Conservation (phyloP, 64 coral and sea anemone genomes). For the Pachyseris speciosa region DNA sequence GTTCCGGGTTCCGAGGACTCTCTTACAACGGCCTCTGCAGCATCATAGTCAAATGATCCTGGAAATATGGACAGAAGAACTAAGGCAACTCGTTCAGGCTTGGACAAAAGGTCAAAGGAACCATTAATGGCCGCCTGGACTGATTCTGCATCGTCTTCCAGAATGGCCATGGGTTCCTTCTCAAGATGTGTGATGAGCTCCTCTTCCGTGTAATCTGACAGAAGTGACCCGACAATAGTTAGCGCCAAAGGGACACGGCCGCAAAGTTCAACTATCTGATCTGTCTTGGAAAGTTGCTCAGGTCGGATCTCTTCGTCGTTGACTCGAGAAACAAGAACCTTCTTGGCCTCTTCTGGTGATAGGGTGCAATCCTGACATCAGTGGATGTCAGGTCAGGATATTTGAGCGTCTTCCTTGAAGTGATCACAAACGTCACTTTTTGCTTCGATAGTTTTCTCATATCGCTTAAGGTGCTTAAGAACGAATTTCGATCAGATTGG, state of each 20-base stretch:
- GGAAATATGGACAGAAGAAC: constrained; percentile 27
- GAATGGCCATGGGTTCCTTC: not conserved
- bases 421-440: too few relatives aligned
- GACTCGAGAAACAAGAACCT: not conserved
- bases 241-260: constrained; percentile 40
- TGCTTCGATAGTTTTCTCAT: constrained; percentile 36
- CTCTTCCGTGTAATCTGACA: constrained; percentile 7
- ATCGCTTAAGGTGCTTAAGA: constrained; percentile 1
- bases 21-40: not conserved
- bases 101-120: constrained; percentile 14
- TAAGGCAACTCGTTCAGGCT: not conserved
- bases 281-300: not conserved
- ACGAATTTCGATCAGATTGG: too few relatives aligned
- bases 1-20: not conserved
- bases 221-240: constrained; percentile 40
- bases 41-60: constrained; percentile 38
- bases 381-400: not conserved
- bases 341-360: not conserved
- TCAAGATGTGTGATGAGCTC: not conserved
- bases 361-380: not conserved
- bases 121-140: not conserved
- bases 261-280: constrained; percentile 22
- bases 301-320: not conserved
- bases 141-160: not conserved
- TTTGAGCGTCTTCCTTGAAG: not conserved